Percentiles rank a stretch among this genome's conserved stretches.
These are phyloP conservation scores for Caenorhabditis brenneri DNA, from an alignment of 1,140 invertebrate species.

Conservation along the genomic window DNA sequence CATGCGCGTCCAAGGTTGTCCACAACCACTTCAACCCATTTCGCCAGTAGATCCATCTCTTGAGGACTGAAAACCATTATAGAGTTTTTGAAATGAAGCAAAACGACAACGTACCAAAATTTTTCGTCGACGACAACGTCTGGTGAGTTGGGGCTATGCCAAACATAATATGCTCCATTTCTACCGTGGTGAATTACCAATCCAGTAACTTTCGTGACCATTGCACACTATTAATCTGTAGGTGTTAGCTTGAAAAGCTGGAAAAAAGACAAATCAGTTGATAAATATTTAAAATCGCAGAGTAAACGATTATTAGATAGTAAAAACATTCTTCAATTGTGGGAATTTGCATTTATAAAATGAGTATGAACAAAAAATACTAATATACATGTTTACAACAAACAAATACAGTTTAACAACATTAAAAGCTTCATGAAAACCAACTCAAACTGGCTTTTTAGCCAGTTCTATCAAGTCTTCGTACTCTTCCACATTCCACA, in stretches of 20 bases:
- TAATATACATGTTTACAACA: too few relatives aligned
- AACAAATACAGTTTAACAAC: too few relatives aligned
- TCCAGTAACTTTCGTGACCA: neutral
- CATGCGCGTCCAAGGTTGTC: neutral
- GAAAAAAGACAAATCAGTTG: too few relatives aligned
- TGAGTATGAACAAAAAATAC: too few relatives aligned
- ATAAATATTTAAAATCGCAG: too few relatives aligned
- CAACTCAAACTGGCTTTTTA: too few relatives aligned
- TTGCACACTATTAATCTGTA: neutral
- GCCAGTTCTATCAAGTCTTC: neutral
- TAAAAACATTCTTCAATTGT: too few relatives aligned
- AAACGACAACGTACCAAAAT: neutral
- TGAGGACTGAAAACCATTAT: neutral
- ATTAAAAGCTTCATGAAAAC: too few relatives aligned
- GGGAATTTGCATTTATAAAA: too few relatives aligned
- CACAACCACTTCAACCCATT: neutral
- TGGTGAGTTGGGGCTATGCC: neutral
- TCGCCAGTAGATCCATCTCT: neutral
- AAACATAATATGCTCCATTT: neutral
- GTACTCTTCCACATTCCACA: neutral
- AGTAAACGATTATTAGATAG: too few relatives aligned
- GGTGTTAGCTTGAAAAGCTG: too few relatives aligned
- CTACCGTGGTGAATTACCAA: neutral
- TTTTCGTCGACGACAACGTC: neutral
- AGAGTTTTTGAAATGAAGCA: too few relatives aligned